phyloP scores from a whole-genome alignment of 2,113 vertebrate genomes.

The Microcebus griseorufus region DNA sequence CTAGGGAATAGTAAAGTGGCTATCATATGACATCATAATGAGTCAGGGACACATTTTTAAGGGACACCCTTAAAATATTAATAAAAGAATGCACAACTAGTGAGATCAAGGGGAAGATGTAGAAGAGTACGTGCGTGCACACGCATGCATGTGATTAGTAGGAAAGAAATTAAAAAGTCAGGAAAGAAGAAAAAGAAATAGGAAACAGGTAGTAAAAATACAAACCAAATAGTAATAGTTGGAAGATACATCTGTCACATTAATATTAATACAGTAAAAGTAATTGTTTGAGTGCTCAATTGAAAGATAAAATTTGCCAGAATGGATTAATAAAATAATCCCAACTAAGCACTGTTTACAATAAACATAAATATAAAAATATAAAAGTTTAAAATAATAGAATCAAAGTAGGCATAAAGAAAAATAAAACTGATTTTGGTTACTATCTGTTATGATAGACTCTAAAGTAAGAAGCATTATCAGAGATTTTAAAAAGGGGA shows the following conservation, averaged over 20 bases:
- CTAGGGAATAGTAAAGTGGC: neutral
- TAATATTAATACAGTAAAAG: neutral
- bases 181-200: neutral
- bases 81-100: neutral
- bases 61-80: neutral
- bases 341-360: neutral
- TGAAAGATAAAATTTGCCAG: neutral
- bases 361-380: neutral
- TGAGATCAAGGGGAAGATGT: neutral
- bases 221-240: neutral
- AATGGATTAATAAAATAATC: neutral
- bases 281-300: neutral
- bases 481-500: neutral
- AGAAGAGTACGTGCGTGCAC: neutral
- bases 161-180: neutral
- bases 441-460: neutral
- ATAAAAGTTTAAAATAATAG: neutral
- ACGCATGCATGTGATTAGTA: neutral
- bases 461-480: neutral
- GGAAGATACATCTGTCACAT: neutral
- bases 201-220: neutral
- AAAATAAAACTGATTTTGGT: neutral
- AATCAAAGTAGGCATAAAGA: neutral
- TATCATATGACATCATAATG: neutral
- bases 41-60: neutral